phyloP scores from a whole-genome alignment of 2,797 vertebrate species.

The Furcifer pardalis region DNA sequence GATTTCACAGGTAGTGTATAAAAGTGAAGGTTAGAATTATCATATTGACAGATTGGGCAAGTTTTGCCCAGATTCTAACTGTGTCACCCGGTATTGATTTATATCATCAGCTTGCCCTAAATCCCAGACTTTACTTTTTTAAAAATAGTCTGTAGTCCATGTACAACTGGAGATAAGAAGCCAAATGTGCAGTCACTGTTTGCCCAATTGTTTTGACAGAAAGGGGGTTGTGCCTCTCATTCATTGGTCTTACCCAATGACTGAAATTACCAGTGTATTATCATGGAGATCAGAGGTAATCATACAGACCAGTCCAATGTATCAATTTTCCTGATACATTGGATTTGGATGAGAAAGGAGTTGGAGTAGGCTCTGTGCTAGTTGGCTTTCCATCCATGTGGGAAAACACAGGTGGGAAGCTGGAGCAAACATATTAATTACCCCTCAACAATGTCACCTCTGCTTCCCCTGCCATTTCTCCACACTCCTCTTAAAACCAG shows the following conservation, averaged over 20 bases:
- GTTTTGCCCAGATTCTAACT: background rate
- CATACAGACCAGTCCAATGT: background rate
- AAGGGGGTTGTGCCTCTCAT: background rate
- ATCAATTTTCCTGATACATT: too few species aligned
- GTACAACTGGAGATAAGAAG: background rate
- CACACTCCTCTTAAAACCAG: too few species aligned
- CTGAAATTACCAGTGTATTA: background rate
- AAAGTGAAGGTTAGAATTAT: constrained; percentile 13
- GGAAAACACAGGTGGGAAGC: too few species aligned
- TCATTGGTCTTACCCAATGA: background rate
- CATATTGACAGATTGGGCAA: background rate
- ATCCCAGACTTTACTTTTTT: background rate
- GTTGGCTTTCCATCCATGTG: too few species aligned
- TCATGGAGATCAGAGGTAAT: background rate
- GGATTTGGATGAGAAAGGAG: too few species aligned
- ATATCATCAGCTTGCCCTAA: background rate
- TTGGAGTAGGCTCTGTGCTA: too few species aligned
- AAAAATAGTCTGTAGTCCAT: background rate
- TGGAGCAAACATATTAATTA: too few species aligned
- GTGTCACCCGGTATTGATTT: background rate
- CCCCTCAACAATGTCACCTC: too few species aligned
- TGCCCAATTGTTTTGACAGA: background rate
- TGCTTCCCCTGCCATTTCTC: too few species aligned
- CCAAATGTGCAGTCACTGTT: background rate
- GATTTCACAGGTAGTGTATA: constrained; percentile 1